Conservation (phyloP, 2,888 invertebrate genomes). For the Dichetophora obliterata region DNA sequence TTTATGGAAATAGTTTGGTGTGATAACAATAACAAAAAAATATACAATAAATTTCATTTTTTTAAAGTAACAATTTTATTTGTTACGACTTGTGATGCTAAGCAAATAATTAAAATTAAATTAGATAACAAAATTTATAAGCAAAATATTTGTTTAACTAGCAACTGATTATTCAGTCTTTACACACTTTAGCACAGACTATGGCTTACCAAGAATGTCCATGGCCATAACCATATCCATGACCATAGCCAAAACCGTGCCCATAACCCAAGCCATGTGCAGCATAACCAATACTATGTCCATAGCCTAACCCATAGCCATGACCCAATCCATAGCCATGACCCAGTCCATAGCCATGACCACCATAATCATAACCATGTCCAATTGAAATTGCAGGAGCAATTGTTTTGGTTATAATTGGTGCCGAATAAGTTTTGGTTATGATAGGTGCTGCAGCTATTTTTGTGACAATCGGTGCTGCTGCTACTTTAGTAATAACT, state of each 20-base stretch:
- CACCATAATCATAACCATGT: conserved; percentile 58
- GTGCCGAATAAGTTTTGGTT: conserved; percentile 50
- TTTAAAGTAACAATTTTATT: not conserved
- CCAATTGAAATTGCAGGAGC: conserved; percentile 52
- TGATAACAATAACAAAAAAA: too few relatives aligned
- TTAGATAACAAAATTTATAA: not conserved
- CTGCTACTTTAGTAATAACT: conserved; percentile 53
- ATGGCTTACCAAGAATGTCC: conserved; percentile 54
- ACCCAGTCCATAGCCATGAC: conserved; percentile 54
- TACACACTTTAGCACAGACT: not conserved
- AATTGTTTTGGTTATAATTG: conserved; percentile 54
- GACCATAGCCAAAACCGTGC: conserved; percentile 61
- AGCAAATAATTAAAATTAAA: not conserved
- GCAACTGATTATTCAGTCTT: not conserved
- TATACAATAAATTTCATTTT: not conserved
- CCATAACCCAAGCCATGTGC: conserved; percentile 64
- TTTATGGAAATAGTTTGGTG: too few relatives aligned
- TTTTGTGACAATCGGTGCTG: conserved; percentile 47
- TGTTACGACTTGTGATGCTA: conserved; percentile 4
- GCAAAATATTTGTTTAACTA: too few relatives aligned
- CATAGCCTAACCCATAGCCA: conserved; percentile 67
- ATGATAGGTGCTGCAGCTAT: conserved; percentile 53
- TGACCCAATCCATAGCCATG: conserved; percentile 58
- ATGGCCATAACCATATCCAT: conserved; percentile 51
- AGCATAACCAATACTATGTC: conserved; percentile 57